Base-by-base conservation (phyloP, 1,140 invertebrate species). In the Leptoteleia sp. region DNA sequence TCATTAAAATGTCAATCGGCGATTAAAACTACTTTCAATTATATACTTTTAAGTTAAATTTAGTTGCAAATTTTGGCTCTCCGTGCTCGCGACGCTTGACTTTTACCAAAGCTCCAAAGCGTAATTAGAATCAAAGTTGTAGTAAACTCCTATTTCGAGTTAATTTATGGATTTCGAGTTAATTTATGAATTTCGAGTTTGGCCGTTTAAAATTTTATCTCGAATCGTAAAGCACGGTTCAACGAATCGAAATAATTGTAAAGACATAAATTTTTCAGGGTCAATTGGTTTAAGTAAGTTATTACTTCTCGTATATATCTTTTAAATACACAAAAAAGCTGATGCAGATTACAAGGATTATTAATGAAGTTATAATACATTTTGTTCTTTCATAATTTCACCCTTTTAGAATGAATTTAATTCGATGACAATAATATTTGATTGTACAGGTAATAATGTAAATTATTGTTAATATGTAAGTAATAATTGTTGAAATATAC, bases 131-230 rank as follows among this genome's bases (percentile, higher is more conserved):
- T 52, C 11, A n/a, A 52, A 19, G n/a, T 13, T 52, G 29, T n/a
- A n/a, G n/a, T 37, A 37, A 52, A 52, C 33, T 37, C n/a, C 33
- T 52, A 52, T 52, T 52, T 52, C 13, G 17, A 37, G n/a, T 52
- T 37, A 52, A 52, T 52, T 52, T 37, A 52, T 50, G 43, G n/a
- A 52, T 52, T 52, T 52, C 13, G 17, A 37, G n/a, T 52, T 37
- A 52, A 52, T 52, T 52, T 37, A 0, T 37, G 16, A 17, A 12
- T 37, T 37, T 52, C 9, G 16, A 8, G n/a, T 52, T 35, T 9
- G 16, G 19, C 15, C 8, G 9, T 33, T 31, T 3, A 4, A 50
- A 37, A 37, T 52, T 22, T 35, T 33, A 52, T 37, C 37, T 22
- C 33, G n/a, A 17, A 4, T 15, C n/a, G n/a, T n/a, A n/a, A n/a